phyloP scores from a whole-genome alignment of 2,888 invertebrate genomes.

The Dascillus cervinus region DNA sequence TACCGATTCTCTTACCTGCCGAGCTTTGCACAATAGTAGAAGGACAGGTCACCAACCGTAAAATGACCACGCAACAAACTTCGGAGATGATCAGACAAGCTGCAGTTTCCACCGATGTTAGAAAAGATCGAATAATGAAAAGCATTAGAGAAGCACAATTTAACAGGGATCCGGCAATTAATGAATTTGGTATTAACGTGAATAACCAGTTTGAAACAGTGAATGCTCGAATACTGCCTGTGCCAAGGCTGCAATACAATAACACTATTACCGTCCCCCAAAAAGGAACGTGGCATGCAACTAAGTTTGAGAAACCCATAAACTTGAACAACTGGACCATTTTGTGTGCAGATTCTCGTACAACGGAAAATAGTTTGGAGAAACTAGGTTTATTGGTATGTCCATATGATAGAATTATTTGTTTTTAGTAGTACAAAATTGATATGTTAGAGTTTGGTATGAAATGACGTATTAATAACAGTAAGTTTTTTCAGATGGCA shows the following conservation, averaged over 20 bases:
- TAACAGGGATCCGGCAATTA: constrained; percentile 49
- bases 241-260: constrained; percentile 61
- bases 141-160: constrained; percentile 42
- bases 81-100: constrained; percentile 79
- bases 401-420: too few relatives aligned
- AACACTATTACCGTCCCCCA: constrained; percentile 23
- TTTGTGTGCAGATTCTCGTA: constrained; percentile 38
- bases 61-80: constrained; percentile 77
- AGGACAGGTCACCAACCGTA: constrained; percentile 70
- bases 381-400: too few relatives aligned
- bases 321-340: constrained; percentile 43
- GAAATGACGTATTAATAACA: too few relatives aligned
- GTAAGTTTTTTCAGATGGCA: too few relatives aligned
- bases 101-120: constrained; percentile 68
- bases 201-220: constrained; percentile 66
- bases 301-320: constrained; percentile 36
- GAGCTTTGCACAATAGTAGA: constrained; percentile 73
- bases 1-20: constrained; percentile 70
- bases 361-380: too few relatives aligned
- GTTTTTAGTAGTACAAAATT: too few relatives aligned
- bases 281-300: constrained; percentile 43
- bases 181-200: constrained; percentile 77
- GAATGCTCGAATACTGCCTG: constrained; percentile 65
- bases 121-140: constrained; percentile 73
- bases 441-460: too few relatives aligned